Base-by-base conservation (phyloP, 2,113 vertebrate species). In the Mormoops blainvillei region DNA sequence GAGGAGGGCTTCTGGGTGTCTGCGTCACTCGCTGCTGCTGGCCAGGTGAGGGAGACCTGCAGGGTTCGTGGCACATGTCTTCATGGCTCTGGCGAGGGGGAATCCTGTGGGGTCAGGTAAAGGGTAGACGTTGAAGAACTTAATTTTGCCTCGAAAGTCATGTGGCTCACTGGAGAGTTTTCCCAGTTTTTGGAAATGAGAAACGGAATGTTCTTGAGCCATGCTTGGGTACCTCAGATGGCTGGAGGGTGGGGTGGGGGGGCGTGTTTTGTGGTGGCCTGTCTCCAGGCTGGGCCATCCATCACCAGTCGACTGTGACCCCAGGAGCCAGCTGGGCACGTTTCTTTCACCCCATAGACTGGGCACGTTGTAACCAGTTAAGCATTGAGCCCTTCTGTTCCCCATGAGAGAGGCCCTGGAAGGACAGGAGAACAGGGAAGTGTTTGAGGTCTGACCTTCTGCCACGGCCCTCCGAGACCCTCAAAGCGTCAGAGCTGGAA, bases 271-370 rank as follows among this genome's bases (percentile, higher is more conserved):
- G 87, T 70, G 91, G 80, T 85, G 56, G 81, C 92, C 80, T 95
- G 83, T 97, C 78, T 90, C 81, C 82, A 74, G 94, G 71, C 97
- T 68, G 33, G 73, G 95, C 95, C 96, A 97, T 97, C 96, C 89
- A 94, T 96, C 94, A 92, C 73, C 93, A 97, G 94, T 89, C 94
- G 82, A 91, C 94, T 93, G 65, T 97, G 95, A 96, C 94, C 91
- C 92, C 94, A 54, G 94, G 76, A 97, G 93, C 91, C 3, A 8
- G 82, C 93, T 83, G 77, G 95, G 96, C 97, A 97, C 93, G 89
- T 96, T 96, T 97, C 89, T 33, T 43, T 89, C 82, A 81, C 78
- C 56, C 90, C 89, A 45, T 65, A 83, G 87, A 67, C 61, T 50
- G 84, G 11, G 87, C 87, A 95, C 48, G 8, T 26, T 85, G 92